Base-by-base conservation (phyloP, 2,888 invertebrate species). In the Frankliniella fusca region DNA sequence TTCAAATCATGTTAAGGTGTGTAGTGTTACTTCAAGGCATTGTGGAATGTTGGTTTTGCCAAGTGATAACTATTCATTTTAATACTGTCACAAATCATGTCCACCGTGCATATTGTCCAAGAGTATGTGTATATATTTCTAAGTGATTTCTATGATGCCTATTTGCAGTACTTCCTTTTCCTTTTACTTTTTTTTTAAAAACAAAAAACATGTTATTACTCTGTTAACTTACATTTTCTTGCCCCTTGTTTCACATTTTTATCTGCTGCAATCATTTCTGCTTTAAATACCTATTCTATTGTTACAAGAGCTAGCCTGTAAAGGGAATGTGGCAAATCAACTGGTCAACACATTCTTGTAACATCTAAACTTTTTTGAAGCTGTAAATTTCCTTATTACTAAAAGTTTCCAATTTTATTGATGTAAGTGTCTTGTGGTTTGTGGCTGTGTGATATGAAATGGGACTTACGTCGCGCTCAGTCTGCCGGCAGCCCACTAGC, bases 371-470 rank as follows among this genome's bases (percentile, higher is more conserved):
- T 23, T 23, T 10, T 76, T 23, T 70, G 27, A 76, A 76, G 70
- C 27, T 76, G 70, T 76, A 76, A 76, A 38, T 38, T 38, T 76
- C 70, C 27, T 76, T 76, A 27, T 76, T 23, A 76, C 70, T 38
- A 38, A 38, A 38, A 38, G 38, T 76, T 76, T 76, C 70, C 70
- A 76, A 76, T 76, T 76, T 23, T 76, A 76, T 76, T 76, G 70
- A 76, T 76, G 70, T 76, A 76, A 76, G 70, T 76, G 70, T 76
- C 70, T 76, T 76, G n/a, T 76, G 70, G 70, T 27, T 76, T 76
- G 70, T 70, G 70, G 70, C 70, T 76, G 70, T 76, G 70, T 76
- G 70, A 76, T 76, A 76, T 76, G 70, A 27, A 23, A 76, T 27
- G 70, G 70, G 70, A 76, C 27, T n/a, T 76, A 23, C 70, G 70